Percentiles rank a stretch among this genome's conserved stretches.
Conservation (phyloP, 1,140 invertebrate genomes). For the Procambarus clarkii region DNA sequence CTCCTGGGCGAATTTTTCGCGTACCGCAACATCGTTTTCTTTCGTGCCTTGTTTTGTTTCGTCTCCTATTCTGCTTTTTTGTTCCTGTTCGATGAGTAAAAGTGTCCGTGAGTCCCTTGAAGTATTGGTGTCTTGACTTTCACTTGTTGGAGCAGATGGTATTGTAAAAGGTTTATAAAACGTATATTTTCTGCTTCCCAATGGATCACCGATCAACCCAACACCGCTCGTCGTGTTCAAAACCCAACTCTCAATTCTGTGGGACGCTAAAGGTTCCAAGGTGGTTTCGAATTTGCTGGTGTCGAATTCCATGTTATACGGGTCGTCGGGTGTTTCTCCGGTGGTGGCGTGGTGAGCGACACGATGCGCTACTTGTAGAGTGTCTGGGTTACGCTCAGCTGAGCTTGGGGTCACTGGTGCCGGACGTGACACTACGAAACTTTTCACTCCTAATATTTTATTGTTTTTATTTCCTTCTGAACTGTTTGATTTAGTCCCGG, state of each 20-base stretch:
- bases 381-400: background rate
- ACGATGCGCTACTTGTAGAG: background rate
- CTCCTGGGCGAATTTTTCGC: background rate
- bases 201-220: background rate
- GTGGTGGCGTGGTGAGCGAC: background rate
- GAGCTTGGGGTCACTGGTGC: background rate
- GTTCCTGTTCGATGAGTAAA: background rate
- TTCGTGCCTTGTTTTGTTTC: background rate
- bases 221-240: background rate
- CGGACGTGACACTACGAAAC: background rate
- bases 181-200: background rate
- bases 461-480: background rate
- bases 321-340: background rate
- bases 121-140: slow-evolving; percentile 3
- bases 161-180: slow-evolving; percentile 20
- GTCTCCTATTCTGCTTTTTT: background rate
- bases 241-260: background rate
- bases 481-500: background rate
- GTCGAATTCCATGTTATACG: slow-evolving; percentile 1
- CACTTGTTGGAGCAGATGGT: slow-evolving; percentile 9
- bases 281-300: background rate
- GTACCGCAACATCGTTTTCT: background rate
- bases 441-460: background rate
- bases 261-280: background rate
- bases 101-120: background rate